Base-by-base conservation (phyloP, 2,888 invertebrate genomes). In the Frankliniella fusca region DNA sequence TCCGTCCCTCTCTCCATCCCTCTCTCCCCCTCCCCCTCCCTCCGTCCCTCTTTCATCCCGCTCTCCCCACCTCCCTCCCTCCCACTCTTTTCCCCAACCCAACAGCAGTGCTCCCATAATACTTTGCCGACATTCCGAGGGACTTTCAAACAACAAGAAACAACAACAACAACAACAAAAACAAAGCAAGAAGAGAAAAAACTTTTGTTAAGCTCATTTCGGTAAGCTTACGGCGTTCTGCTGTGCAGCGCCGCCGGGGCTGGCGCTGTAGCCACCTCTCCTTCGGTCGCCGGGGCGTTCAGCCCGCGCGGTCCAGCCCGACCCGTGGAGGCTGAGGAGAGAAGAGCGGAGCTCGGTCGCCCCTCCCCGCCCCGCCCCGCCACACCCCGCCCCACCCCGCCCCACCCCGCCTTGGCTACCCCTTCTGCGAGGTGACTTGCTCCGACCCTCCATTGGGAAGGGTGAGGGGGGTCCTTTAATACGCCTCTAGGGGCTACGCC, bases 131-230 rank as follows among this genome's bases (percentile, higher is more conserved):
- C 70, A 70, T 23, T 23, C 70, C 11, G n/a, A 70, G 54, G 61
- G 61, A 61, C 61, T 61, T 61, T 27, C 27, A 27, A 76, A 76
- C 70, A 76, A 76, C 70, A 76, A 76, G 27, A 76, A 76, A 76
- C 70, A 76, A 23, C 70, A 76, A 27, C 23, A 76, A 23, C 70
- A 27, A 76, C 10, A 76, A 27, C 23, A 12, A 27, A 76, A 76
- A 76, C n/a, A n/a, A n/a, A n/a, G n/a, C n/a, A 70, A 23, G 70
- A 70, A 20, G 7, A 70, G 11, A 9, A 10, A 27, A 23, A 76
- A 76, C 70, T 76, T 76, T 76, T 76, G 27, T 76, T 76, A 76
- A 76, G 70, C 70, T 76, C 70, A 76, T 76, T 76, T 76, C 70
- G 70, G 70, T 12, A 76, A 76, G 70, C 70, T 76, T 76, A 27